Evolutionary conservation across 2,888 invertebrate species (phyloP).

Genomic region (Tyria jacobaeae): DNA sequence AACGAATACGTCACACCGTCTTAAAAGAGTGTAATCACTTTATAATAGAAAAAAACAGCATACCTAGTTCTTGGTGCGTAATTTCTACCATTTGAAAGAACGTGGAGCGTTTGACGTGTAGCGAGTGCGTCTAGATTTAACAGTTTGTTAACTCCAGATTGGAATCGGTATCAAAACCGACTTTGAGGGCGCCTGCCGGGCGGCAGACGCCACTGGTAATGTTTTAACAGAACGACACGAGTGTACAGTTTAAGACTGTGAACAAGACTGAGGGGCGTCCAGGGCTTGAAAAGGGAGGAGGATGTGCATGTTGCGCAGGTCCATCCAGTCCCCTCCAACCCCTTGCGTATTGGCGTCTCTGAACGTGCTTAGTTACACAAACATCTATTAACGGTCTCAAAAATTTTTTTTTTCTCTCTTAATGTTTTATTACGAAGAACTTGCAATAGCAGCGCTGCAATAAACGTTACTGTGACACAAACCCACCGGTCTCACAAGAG

Average conservation of each 20-base stretch:
- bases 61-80: neutral
- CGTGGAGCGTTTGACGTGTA: neutral
- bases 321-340: conserved; percentile 3
- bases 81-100: neutral
- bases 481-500: neutral
- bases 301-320: conserved; percentile 5
- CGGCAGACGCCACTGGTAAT: conserved; percentile 4
- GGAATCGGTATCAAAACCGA: too few relatives aligned
- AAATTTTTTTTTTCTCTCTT: too few relatives aligned
- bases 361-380: neutral
- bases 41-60: neutral
- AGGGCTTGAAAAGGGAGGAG: too few relatives aligned
- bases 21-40: too few relatives aligned
- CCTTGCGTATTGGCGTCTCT: conserved; percentile 3
- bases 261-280: neutral
- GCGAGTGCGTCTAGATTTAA: neutral
- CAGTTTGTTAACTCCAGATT: neutral
- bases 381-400: neutral
- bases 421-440: too few relatives aligned
- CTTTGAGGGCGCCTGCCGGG: conserved; percentile 6
- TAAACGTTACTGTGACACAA: conserved; percentile 1
- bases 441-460: neutral
- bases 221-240: neutral
- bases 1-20: neutral
- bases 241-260: neutral